phyloP scores from a whole-genome alignment of 2,888 invertebrate species.

The Zeuzera pyrina region DNA sequence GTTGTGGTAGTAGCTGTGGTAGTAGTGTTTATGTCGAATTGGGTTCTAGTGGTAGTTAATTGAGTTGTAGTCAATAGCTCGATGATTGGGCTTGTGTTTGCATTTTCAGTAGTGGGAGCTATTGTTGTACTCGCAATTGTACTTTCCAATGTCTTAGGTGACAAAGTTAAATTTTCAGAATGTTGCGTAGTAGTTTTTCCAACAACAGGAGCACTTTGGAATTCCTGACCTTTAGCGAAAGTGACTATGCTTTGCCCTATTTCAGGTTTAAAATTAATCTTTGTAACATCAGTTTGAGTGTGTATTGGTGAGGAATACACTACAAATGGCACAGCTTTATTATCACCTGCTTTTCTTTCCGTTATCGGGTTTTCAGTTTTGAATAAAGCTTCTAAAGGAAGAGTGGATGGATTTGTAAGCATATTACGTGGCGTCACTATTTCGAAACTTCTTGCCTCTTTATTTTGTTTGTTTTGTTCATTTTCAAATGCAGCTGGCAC shows the following conservation, averaged over 20 bases:
- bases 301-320: slow-evolving; percentile 58
- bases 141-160: slow-evolving; percentile 21
- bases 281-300: slow-evolving; percentile 42
- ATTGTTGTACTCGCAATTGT: slow-evolving; percentile 20
- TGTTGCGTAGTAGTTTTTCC: slow-evolving; percentile 34
- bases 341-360: slow-evolving; percentile 34
- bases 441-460: slow-evolving; percentile 43
- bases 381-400: slow-evolving; percentile 79
- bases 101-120: slow-evolving; percentile 16
- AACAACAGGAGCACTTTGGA: slow-evolving; percentile 35
- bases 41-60: slow-evolving; percentile 19
- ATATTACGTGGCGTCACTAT: slow-evolving; percentile 49
- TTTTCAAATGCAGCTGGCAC: slow-evolving; percentile 65
- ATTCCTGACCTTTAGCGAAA: slow-evolving; percentile 55
- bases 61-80: slow-evolving; percentile 24
- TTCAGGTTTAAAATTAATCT: slow-evolving; percentile 44
- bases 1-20: slow-evolving; percentile 28
- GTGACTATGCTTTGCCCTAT: slow-evolving; percentile 44
- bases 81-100: slow-evolving; percentile 27
- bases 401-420: slow-evolving; percentile 75
- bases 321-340: slow-evolving; percentile 48
- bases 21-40: slow-evolving; percentile 12
- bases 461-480: slow-evolving; percentile 36
- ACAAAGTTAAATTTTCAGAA: slow-evolving; percentile 38
- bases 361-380: slow-evolving; percentile 62